Evolutionary conservation across 2,797 vertebrate genomes (phyloP), one percentile per base, ranked within the genome.

Genomic region (Mergus octosetaceus): DNA sequence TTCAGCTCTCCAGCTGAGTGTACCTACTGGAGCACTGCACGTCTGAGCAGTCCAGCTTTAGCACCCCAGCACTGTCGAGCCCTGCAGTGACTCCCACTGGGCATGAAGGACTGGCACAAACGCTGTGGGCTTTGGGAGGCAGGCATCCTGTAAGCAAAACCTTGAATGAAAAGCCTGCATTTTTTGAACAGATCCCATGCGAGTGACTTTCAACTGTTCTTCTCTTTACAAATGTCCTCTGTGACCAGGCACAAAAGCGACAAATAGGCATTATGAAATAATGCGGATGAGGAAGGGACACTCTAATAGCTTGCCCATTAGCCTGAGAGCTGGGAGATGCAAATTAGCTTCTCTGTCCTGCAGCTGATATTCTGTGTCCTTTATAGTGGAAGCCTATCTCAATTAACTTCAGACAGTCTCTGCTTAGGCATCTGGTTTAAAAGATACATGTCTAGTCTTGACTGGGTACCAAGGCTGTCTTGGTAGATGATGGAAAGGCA

Each of bases 31-130:
- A 39, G 34, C 38, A 43, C 68, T 89, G 66, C 22, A 85, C 65
- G 45, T 78, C n/a, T 7, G 13, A 82, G 56, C 87, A 76, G 64
- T 18, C 28, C 1, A 0, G 32, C 75, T 76, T 0, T 39, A 36
- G 38, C 32, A 69, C 41, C 56, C 34, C 66, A 72, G 9, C 11
- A 13, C 10, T 54, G 2, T 2, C 4, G 77, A 66, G 51, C 51
- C 60, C 41, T 1, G 1, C 25, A 15, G 51, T 65, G 74, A 32
- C 20, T 65, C 39, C 39, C 25, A 3, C 2, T 25, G 20, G 41
- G n/a, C 39, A 2, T 0, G 1, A 78, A 32, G 73, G n/a, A 18
- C 27, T 47, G 53, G 18, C 1, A 3, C 25, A n/a, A n/a, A 51
- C 18, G 30, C 58, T 45, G 17, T 34, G 20, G 66, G 45, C 70